A percentile compares a stretch with the other conserved stretches of the same genome.
These are phyloP conservation scores for Notolabrus celidotus DNA, from an alignment of 2,797 vertebrate genomes.

Conservation along the genomic window DNA sequence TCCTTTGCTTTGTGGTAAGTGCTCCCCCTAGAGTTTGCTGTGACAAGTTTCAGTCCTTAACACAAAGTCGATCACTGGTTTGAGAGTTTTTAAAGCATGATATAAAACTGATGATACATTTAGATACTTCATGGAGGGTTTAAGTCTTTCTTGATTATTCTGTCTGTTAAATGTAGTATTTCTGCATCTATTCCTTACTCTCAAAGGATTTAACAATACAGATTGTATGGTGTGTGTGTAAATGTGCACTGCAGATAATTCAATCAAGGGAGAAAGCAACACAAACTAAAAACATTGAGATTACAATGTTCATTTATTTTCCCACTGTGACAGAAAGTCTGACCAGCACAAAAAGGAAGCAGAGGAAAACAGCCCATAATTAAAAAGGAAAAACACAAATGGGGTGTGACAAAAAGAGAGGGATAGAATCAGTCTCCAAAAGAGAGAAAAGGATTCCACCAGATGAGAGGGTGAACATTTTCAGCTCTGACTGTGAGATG, in stretches of 20 bases:
- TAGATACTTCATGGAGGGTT: background rate
- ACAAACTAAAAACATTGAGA: no score
- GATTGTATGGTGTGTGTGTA: no score
- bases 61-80: background rate
- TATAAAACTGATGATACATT: background rate
- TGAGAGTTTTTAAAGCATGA: background rate
- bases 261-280: constrained; percentile 11
- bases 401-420: background rate
- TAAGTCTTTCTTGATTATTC: background rate
- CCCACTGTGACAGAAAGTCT: constrained; percentile 19
- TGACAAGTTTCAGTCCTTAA: constrained; percentile 6
- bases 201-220: background rate
- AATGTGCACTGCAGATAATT: background rate
- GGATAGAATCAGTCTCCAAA: constrained; percentile 32
- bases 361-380: background rate
- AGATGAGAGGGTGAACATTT: constrained; percentile 31
- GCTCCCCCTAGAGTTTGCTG: constrained; percentile 34
- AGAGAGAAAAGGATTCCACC: constrained; percentile 7
- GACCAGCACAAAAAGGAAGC: constrained; percentile 11
- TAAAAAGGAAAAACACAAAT: background rate
- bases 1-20: constrained; percentile 22
- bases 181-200: background rate
- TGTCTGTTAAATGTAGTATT: no score
- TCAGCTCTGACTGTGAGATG: constrained; percentile 19
- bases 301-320: constrained; percentile 34